Conservation (phyloP, 2,888 invertebrate genomes). For the Sinotaia quadrata region DNA sequence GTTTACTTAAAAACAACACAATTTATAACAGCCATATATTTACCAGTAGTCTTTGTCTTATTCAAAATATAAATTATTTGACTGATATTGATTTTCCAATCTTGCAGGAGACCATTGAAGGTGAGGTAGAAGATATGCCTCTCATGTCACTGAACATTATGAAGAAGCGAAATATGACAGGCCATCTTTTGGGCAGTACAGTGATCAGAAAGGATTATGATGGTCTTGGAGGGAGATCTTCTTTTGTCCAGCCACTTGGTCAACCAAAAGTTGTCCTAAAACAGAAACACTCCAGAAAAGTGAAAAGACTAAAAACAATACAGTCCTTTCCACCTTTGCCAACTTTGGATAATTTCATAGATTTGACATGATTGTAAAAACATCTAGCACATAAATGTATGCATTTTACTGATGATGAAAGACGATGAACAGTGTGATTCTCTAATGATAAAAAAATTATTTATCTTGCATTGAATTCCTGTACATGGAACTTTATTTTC, state of each 20-base stretch:
- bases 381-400: no score
- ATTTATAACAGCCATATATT: no score
- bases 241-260: conserved; percentile 48
- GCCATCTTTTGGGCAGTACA: conserved; percentile 22
- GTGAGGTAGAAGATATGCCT: conserved; percentile 24
- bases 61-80: not conserved
- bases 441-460: no score
- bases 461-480: no score
- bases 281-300: not conserved
- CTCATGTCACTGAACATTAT: conserved; percentile 53
- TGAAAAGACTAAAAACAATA: not conserved
- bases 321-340: conserved; percentile 41
- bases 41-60: no score
- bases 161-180: conserved; percentile 45
- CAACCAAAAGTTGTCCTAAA: conserved; percentile 31
- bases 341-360: conserved; percentile 45
- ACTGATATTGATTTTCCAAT: not conserved
- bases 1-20: no score
- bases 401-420: no score
- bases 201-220: conserved; percentile 57
- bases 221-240: conserved; percentile 62
- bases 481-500: no score
- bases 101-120: not conserved
- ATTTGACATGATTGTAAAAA: conserved; percentile 8
- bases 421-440: no score